These are phyloP conservation scores for Megaceryle alcyon DNA, from an alignment of 2,797 vertebrate species.

Conservation along the genomic window DNA sequence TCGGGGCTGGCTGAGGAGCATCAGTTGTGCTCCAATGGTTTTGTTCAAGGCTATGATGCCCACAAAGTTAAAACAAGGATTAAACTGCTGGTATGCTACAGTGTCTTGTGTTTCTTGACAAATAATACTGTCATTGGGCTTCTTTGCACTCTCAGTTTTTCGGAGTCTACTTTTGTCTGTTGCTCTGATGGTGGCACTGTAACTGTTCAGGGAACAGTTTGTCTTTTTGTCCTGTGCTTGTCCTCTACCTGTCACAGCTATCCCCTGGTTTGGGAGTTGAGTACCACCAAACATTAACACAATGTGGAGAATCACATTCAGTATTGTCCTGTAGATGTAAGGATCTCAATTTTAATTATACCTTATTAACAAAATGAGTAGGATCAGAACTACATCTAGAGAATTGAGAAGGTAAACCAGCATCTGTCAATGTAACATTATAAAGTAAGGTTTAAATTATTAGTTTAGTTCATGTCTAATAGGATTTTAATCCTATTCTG, in stretches of 20 bases:
- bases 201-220: not conserved
- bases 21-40: not conserved
- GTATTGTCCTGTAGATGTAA: not conserved
- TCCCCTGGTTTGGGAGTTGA: not conserved
- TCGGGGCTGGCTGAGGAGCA: not conserved
- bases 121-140: not conserved
- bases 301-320: not conserved
- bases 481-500: slow-evolving; percentile 56
- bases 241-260: accelerated
- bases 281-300: not conserved
- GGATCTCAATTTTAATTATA: not conserved
- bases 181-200: not conserved
- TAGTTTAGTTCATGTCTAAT: not conserved
- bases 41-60: not conserved
- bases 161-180: not conserved
- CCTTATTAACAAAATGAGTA: not conserved
- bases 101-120: not conserved
- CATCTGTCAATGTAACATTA: not conserved
- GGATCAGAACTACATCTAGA: slow-evolving; percentile 6
- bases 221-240: not conserved
- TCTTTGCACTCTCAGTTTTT: not conserved
- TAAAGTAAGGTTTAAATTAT: not conserved
- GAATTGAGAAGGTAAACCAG: not conserved
- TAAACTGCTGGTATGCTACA: not conserved
- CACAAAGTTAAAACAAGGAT: not conserved